A percentile compares a stretch with the other conserved stretches of the same genome.
phyloP scores from a whole-genome alignment of 2,113 vertebrate genomes.

The Pteruthius melanotis region DNA sequence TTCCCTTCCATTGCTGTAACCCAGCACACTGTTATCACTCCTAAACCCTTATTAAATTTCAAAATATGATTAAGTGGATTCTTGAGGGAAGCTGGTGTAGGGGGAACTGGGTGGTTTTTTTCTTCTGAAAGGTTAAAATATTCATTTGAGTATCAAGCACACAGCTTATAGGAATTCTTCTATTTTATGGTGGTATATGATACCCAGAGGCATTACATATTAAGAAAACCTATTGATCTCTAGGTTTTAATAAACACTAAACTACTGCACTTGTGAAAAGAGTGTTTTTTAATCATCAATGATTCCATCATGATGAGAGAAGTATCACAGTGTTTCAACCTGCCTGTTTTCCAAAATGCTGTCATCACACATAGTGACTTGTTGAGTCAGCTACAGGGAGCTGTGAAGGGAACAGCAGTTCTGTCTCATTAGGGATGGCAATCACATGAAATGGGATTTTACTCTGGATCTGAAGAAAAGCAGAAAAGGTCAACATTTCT shows the following conservation, averaged over 20 bases:
- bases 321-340: background rate
- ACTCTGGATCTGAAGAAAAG: background rate
- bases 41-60: slow-evolving; percentile 36
- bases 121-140: slow-evolving; percentile 35
- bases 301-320: background rate
- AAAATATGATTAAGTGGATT: slow-evolving; percentile 47
- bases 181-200: background rate
- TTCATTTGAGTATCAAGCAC: background rate
- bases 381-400: background rate
- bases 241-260: slow-evolving; percentile 14
- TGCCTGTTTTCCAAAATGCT: background rate
- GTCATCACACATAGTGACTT: background rate
- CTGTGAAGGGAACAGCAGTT: background rate
- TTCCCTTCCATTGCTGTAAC: slow-evolving; percentile 13
- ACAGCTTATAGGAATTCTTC: background rate
- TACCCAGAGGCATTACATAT: background rate
- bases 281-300: background rate
- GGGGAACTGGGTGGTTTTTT: background rate
- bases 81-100: background rate
- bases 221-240: background rate
- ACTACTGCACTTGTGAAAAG: background rate
- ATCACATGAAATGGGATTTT: background rate
- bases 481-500: slow-evolving; percentile 12
- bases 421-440: background rate
- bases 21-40: background rate